These are phyloP conservation scores for Dicerorhinus sumatrensis DNA, from an alignment of 2,113 vertebrate species.

Conservation along the genomic window DNA sequence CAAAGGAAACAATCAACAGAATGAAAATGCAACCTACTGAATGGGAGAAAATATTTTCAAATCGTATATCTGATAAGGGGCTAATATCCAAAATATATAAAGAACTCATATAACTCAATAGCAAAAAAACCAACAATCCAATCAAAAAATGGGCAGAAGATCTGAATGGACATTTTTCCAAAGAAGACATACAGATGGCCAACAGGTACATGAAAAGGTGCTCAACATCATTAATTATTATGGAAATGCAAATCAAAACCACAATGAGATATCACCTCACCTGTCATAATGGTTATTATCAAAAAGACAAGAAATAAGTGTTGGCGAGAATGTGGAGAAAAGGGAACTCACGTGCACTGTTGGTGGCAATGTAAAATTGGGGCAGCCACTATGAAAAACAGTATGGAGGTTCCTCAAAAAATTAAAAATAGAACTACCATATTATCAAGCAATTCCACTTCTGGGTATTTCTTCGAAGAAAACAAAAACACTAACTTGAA, in stretches of 20 bases:
- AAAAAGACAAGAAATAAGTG: neutral
- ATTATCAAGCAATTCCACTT: neutral
- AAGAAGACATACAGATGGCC: neutral
- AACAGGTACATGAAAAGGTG: neutral
- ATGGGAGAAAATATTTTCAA: neutral
- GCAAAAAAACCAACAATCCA: neutral
- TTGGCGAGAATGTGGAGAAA: neutral
- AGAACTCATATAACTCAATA: neutral
- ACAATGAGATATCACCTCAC: neutral
- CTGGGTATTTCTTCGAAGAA: neutral
- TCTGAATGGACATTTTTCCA: neutral
- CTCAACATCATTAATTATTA: neutral
- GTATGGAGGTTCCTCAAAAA: neutral
- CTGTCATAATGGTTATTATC: neutral
- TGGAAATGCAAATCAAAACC: neutral
- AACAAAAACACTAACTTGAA: neutral
- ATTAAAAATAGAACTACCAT: neutral
- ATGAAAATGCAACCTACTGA: neutral
- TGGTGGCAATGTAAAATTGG: neutral
- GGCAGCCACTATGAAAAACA: neutral
- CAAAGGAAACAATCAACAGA: neutral
- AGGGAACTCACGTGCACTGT: neutral
- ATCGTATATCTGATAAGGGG: neutral
- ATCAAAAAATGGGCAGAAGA: neutral
- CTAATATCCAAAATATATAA: neutral